phyloP scores from a whole-genome alignment of 1,140 invertebrate species.

The Hydropsyche tenuis region DNA sequence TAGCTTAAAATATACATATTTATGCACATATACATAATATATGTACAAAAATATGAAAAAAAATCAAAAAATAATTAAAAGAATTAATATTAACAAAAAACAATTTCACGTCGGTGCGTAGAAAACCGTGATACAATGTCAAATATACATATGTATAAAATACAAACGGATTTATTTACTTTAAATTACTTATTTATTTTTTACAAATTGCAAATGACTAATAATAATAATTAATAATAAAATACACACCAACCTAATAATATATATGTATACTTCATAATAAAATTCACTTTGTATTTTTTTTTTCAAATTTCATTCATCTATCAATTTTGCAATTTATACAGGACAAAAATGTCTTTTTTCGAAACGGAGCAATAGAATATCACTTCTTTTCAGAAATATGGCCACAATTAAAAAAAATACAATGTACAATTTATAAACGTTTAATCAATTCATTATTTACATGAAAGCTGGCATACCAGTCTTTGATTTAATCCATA shows the following conservation, averaged over 20 bases:
- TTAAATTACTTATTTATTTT: constrained; percentile 32
- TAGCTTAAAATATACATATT: constrained; percentile 9
- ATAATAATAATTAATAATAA: constrained; percentile 29
- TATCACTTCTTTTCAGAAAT: constrained; percentile 36
- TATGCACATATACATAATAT: constrained; percentile 12
- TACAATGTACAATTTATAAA: constrained; percentile 36
- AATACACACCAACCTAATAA: constrained; percentile 36
- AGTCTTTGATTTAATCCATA: constrained; percentile 29
- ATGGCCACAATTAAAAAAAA: constrained; percentile 36
- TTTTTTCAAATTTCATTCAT: constrained; percentile 5
- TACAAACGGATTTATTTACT: constrained; percentile 41
- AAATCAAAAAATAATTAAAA: constrained; percentile 2
- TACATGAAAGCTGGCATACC: constrained; percentile 35
- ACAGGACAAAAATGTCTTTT: constrained; percentile 18
- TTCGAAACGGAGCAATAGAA: constrained; percentile 13
- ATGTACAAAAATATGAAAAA: neutral
- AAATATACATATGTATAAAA: constrained; percentile 42
- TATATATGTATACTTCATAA: constrained; percentile 26
- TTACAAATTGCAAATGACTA: constrained; percentile 38
- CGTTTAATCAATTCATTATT: constrained; percentile 29
- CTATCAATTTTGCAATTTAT: constrained; percentile 14
- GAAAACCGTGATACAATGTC: constrained; percentile 43
- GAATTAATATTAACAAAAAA: constrained; percentile 40
- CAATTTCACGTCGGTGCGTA: constrained; percentile 43
- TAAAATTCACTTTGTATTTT: constrained; percentile 30